A percentile compares a stretch with the other conserved stretches of the same genome.
Conservation (phyloP, 2,113 vertebrate genomes). For the Solea solea region DNA sequence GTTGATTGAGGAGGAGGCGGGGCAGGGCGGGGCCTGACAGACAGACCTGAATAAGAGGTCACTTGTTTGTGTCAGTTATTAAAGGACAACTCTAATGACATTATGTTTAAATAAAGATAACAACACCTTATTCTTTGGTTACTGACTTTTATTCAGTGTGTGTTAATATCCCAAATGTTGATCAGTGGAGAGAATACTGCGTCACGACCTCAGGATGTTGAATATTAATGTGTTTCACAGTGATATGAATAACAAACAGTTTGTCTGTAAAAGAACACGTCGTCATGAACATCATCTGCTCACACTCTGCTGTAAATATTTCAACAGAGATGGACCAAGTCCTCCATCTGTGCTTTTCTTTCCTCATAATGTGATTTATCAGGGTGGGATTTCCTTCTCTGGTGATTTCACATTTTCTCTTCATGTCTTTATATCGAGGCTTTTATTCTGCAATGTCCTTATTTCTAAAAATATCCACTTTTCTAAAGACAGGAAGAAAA, state of each 20-base stretch:
- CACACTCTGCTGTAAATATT: constrained; percentile 55
- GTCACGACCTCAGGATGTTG: constrained; percentile 5
- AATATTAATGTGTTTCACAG: not conserved
- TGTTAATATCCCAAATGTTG: no score
- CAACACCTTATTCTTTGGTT: no score
- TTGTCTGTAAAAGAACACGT: constrained; percentile 20
- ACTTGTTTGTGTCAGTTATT: no score
- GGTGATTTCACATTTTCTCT: constrained; percentile 6
- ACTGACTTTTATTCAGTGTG: no score
- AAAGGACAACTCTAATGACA: no score
- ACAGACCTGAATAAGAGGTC: no score
- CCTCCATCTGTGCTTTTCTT: constrained; percentile 22
- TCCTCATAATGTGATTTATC: constrained; percentile 74
- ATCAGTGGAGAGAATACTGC: not conserved
- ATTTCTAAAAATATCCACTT: constrained; percentile 78
- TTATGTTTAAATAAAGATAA: no score
- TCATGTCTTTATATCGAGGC: constrained; percentile 45
- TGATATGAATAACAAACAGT: constrained; percentile 42
- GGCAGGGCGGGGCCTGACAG: no score
- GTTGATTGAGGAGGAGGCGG: no score
- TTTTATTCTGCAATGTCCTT: constrained; percentile 68
- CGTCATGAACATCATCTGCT: constrained; percentile 58
- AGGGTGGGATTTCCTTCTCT: constrained; percentile 50
- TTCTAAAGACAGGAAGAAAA: constrained; percentile 58
- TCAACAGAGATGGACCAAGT: constrained; percentile 52